Conservation (phyloP, 2,797 vertebrate species). For the Acrossocheilus wenchowensis region DNA sequence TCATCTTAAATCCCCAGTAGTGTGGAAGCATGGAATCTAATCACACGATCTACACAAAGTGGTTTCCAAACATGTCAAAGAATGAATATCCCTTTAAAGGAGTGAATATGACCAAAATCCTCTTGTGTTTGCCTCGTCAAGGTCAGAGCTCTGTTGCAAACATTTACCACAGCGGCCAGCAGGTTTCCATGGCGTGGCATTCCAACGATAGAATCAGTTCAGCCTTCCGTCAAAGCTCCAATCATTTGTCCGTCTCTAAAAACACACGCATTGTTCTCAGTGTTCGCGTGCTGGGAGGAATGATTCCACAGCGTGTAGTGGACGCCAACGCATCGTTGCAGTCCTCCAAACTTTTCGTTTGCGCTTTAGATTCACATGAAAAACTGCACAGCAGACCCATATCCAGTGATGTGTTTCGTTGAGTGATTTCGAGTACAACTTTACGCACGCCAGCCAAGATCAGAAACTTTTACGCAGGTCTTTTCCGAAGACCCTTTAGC, state of each 20-base stretch:
- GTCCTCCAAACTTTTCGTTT: slow-evolving; percentile 19
- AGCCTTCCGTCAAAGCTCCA: slow-evolving; percentile 1
- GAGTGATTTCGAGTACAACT: slow-evolving; percentile 65
- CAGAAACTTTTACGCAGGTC: slow-evolving; percentile 66
- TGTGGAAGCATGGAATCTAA: slow-evolving; percentile 75
- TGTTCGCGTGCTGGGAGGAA: slow-evolving; percentile 28
- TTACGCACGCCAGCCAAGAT: slow-evolving; percentile 66
- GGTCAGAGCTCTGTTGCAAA: slow-evolving; percentile 30
- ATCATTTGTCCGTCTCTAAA: slow-evolving; percentile 20
- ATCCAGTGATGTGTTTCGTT: slow-evolving; percentile 81
- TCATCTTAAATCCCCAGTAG: slow-evolving; percentile 64
- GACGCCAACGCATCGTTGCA: background rate
- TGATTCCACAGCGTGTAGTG: slow-evolving; percentile 30
- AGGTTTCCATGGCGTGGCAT: slow-evolving; percentile 26
- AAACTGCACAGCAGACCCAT: slow-evolving; percentile 71
- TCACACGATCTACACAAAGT: slow-evolving; percentile 80
- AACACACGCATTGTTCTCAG: background rate
- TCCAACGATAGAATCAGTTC: slow-evolving; percentile 5
- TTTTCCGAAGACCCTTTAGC: slow-evolving; percentile 74
- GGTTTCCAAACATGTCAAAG: slow-evolving; percentile 74
- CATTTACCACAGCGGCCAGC: background rate
- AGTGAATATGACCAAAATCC: slow-evolving; percentile 40
- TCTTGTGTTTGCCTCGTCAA: slow-evolving; percentile 25
- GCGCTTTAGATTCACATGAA: slow-evolving; percentile 70
- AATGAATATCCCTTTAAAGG: slow-evolving; percentile 52